These are phyloP conservation scores for Pyrrhia umbra DNA, from an alignment of 2,888 invertebrate species.

Conservation along the genomic window DNA sequence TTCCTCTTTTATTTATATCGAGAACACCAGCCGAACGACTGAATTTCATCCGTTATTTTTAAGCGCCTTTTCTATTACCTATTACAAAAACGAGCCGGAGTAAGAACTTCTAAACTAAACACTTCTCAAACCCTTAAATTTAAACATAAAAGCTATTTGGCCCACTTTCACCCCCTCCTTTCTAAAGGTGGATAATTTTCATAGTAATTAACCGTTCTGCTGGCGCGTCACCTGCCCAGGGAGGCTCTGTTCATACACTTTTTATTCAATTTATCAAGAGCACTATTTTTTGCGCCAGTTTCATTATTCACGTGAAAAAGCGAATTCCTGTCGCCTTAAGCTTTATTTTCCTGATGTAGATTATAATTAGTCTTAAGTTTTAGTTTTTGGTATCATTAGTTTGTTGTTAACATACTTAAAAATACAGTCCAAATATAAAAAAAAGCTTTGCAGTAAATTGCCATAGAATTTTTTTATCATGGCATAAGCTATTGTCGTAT, in stretches of 20 bases:
- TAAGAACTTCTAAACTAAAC: slow-evolving; percentile 38
- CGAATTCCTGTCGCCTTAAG: slow-evolving; percentile 8
- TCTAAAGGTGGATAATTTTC: slow-evolving; percentile 58
- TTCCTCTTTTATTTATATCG: no score
- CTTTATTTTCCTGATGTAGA: slow-evolving; percentile 22
- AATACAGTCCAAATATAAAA: no score
- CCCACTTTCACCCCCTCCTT: neutral
- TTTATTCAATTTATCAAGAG: slow-evolving; percentile 59
- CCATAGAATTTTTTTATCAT: no score
- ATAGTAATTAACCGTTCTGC: slow-evolving; percentile 59
- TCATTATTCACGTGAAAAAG: slow-evolving; percentile 37
- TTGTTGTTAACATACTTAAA: no score
- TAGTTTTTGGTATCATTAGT: neutral
- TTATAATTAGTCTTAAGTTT: neutral
- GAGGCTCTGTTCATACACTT: slow-evolving; percentile 42
- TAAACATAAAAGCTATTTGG: slow-evolving; percentile 45
- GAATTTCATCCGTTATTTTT: neutral
- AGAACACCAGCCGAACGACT: no score
- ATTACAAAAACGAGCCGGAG: slow-evolving; percentile 14
- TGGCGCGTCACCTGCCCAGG: slow-evolving; percentile 53
- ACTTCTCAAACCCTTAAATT: slow-evolving; percentile 46
- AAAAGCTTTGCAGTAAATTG: no score
- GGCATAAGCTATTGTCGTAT: no score
- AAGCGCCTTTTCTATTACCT: slow-evolving; percentile 9
- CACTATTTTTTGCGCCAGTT: slow-evolving; percentile 49